These are phyloP conservation scores for Drosophila quinaria DNA, from an alignment of 2,888 invertebrate species.

Conservation along the genomic window DNA sequence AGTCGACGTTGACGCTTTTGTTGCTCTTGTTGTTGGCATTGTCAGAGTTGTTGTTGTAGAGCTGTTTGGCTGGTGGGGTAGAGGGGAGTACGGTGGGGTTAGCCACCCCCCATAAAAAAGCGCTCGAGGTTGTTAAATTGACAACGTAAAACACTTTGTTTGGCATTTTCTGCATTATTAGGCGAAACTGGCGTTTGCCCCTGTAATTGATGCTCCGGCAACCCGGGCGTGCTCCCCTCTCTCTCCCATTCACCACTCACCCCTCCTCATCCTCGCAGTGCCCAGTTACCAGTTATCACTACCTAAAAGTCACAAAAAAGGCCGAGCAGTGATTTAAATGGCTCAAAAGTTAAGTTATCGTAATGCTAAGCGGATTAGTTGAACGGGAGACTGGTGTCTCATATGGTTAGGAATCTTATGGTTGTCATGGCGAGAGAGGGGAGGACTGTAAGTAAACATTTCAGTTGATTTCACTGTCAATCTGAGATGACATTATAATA, in stretches of 20 bases:
- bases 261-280: neutral
- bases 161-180: conserved; percentile 82
- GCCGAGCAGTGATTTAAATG: conserved; percentile 76
- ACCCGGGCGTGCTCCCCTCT: conserved; percentile 9
- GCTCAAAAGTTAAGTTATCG: conserved; percentile 81
- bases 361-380: conserved; percentile 75
- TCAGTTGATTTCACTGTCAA: too few relatives aligned
- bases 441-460: too few relatives aligned
- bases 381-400: conserved; percentile 25
- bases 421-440: conserved; percentile 3
- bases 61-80: conserved; percentile 30
- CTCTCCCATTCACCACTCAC: neutral
- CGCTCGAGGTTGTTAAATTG: conserved; percentile 82
- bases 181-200: conserved; percentile 71
- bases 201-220: conserved; percentile 76
- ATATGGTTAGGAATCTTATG: conserved; percentile 56
- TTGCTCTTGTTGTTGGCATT: conserved; percentile 43
- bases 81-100: conserved; percentile 10
- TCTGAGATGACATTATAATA: too few relatives aligned
- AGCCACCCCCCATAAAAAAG: conserved; percentile 69
- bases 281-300: conserved; percentile 40
- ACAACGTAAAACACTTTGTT: conserved; percentile 83
- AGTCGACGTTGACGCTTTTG: conserved; percentile 49
- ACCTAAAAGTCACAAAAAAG: conserved; percentile 61
- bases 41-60: conserved; percentile 49